Percentiles rank a stretch among this genome's conserved stretches.
phyloP scores from a whole-genome alignment of 2,113 vertebrate species.

The Alces alces region DNA sequence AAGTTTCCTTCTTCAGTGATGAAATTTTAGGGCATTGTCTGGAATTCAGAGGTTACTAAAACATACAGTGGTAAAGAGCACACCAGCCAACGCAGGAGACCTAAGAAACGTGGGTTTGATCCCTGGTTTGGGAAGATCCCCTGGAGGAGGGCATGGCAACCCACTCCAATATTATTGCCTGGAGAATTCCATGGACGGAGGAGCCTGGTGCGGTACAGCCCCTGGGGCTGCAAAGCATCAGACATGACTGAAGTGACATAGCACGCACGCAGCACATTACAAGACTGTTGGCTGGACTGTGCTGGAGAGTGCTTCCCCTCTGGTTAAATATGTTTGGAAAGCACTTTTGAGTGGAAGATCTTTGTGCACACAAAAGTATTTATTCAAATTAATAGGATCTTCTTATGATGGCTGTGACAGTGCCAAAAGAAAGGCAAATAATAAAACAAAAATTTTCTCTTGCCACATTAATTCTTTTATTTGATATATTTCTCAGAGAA shows the following conservation, averaged over 20 bases:
- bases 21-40: background rate
- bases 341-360: background rate
- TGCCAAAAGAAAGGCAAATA: background rate
- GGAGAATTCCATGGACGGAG: background rate
- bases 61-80: background rate
- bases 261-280: background rate
- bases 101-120: background rate
- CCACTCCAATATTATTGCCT: background rate
- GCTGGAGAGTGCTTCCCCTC: background rate
- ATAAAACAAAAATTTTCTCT: background rate
- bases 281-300: background rate
- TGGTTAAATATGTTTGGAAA: slow-evolving; percentile 38
- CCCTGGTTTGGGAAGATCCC: background rate
- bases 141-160: background rate
- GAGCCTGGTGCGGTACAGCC: background rate
- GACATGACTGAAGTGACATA: background rate
- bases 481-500: background rate
- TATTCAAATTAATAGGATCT: background rate
- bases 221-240: background rate
- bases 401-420: background rate
- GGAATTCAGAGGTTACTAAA: background rate
- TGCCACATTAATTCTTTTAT: background rate
- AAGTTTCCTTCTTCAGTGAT: background rate
- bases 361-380: background rate
- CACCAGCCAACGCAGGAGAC: background rate